Evolutionary conservation across 2,888 invertebrate species (phyloP), one percentile per base, ranked within the genome.

Genomic region (Caenorhabditis sinica): DNA sequence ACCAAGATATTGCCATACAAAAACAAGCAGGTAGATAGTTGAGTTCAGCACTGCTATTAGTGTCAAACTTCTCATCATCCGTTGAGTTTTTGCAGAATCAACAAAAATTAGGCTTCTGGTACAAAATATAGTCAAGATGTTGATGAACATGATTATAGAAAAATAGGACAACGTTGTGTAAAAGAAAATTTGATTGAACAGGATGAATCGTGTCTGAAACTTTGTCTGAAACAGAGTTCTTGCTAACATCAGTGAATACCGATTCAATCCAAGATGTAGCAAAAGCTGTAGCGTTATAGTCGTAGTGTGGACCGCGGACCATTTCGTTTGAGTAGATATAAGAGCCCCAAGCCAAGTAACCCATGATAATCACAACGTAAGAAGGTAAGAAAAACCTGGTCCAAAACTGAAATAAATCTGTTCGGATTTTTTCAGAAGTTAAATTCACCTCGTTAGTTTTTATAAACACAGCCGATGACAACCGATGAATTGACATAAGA

Each of bases 61-160:
- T 17, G 68, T 68, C 33, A 68, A 51, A 25, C 28, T 68, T 68
- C 51, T 49, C 51, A 51, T 68, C 51, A 68, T 28, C 9, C 30
- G 17, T 33, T 23, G 28, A 9, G 68, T 33, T 51, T 68, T 68
- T 1, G 51, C 25, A 2, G 66, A 43, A 20, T 25, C 40, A 3
- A 13, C 13, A 1, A 11, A 1, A 15, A 51, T 20, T 2, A 20
- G 30, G 2, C 30, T n/a, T 17, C 11, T 23, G n/a, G 49, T 28
- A 0, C 25, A 5, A 20, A 49, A 11, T 1, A 68, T 33, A 1
- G 68, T 68, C 8, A 49, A 30, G 20, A 51, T 51, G 17, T 68
- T 68, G 11, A 33, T 45, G 2, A 51, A 1, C n/a, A 68, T 15
- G 20, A 68, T 68, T 1, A 33, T 33, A 1, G 17, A 28, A 33